A percentile compares a stretch with the other conserved stretches of the same genome.
phyloP scores from a whole-genome alignment of 2,888 invertebrate genomes.

The Neocrepidodera transversa region DNA sequence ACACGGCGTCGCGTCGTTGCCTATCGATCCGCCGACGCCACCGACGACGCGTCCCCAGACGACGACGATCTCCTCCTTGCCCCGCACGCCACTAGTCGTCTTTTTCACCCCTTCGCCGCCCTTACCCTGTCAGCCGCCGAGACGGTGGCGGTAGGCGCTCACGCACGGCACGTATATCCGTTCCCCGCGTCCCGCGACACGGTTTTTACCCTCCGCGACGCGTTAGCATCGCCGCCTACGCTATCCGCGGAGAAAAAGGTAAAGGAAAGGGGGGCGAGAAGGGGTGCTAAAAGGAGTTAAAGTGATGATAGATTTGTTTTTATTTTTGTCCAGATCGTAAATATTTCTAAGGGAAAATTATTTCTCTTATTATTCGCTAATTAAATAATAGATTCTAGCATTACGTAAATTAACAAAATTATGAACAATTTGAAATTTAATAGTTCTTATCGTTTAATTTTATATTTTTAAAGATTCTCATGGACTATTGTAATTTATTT shows the following conservation, averaged over 20 bases:
- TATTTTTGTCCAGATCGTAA: not conserved
- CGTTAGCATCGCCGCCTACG: not conserved
- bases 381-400: no score
- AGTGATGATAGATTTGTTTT: not conserved
- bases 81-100: not conserved
- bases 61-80: slow-evolving; percentile 39
- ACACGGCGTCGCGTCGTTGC: slow-evolving; percentile 40
- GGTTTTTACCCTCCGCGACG: not conserved
- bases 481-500: no score
- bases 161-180: slow-evolving; percentile 19
- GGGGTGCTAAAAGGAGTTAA: no score
- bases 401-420: no score
- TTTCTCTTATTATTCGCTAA: no score
- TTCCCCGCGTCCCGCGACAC: not conserved
- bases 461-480: no score
- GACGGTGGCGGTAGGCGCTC: slow-evolving; percentile 15
- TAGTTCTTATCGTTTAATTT: no score
- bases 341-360: no score
- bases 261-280: not conserved
- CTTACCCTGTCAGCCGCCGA: slow-evolving; percentile 17
- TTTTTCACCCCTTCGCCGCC: not conserved
- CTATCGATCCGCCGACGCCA: slow-evolving; percentile 44
- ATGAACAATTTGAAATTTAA: no score
- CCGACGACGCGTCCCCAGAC: slow-evolving; percentile 37
- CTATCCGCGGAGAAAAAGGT: not conserved